phyloP scores from a whole-genome alignment of 1,140 invertebrate species.

The Patella vulgata region DNA sequence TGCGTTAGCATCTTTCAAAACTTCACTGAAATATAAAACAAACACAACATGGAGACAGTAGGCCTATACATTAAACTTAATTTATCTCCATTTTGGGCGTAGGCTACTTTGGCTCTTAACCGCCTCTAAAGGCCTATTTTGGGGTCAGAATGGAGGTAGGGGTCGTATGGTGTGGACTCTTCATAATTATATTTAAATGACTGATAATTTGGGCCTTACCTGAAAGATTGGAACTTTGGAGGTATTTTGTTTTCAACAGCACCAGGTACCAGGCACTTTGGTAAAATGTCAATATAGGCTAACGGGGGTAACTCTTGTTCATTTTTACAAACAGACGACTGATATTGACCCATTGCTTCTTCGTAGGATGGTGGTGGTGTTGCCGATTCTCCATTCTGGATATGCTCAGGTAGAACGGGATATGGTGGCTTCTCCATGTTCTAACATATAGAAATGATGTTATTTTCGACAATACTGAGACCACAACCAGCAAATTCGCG shows the following conservation, averaged over 20 bases:
- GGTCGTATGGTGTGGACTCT: too few relatives aligned
- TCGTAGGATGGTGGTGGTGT: conserved; percentile 40
- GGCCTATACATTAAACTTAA: too few relatives aligned
- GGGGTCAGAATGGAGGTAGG: neutral
- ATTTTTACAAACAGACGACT: conserved; percentile 22
- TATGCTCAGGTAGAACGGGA: conserved; percentile 12
- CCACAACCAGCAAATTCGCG: too few relatives aligned
- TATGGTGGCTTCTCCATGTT: conserved; percentile 13
- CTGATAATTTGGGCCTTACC: too few relatives aligned
- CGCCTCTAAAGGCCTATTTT: neutral
- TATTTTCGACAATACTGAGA: too few relatives aligned
- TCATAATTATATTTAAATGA: too few relatives aligned
- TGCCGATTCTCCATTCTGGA: conserved; percentile 8
- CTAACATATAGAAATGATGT: too few relatives aligned
- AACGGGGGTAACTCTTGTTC: conserved; percentile 34
- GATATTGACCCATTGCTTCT: conserved; percentile 37
- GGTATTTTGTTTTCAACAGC: conserved; percentile 27
- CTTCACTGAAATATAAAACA: conserved; percentile 18
- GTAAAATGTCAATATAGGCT: conserved; percentile 45
- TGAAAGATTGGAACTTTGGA: conserved; percentile 37
- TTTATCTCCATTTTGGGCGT: neutral
- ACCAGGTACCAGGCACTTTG: conserved; percentile 21
- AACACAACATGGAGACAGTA: neutral
- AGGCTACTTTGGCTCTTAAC: neutral
- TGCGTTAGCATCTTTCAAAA: conserved; percentile 35